Percentiles rank a stretch among this genome's conserved stretches.
These are phyloP conservation scores for Rhegmatorhina hoffmannsi DNA, from an alignment of 2,113 vertebrate genomes.

Conservation along the genomic window DNA sequence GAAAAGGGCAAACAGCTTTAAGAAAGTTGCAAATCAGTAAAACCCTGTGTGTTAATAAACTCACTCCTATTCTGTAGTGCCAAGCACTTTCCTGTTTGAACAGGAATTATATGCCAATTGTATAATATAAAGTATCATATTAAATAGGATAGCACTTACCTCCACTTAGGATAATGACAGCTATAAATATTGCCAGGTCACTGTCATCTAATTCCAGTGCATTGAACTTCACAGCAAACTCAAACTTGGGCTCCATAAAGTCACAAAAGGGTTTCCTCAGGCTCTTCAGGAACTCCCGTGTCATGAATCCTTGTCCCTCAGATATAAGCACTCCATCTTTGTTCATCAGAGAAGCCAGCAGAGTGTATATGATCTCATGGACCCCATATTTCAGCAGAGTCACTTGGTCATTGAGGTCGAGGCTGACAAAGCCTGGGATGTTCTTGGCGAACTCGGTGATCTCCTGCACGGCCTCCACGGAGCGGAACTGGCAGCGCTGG, in stretches of 20 bases:
- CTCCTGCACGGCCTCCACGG: slow-evolving; percentile 93
- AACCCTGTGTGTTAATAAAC: not conserved
- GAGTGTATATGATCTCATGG: slow-evolving; percentile 95
- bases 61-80: not conserved
- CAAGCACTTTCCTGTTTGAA: not conserved
- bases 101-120: not conserved
- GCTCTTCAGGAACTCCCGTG: slow-evolving; percentile 96
- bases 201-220: slow-evolving; percentile 96
- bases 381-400: slow-evolving; percentile 97
- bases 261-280: slow-evolving; percentile 94
- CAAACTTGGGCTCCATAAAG: slow-evolving; percentile 99
- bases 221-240: slow-evolving; percentile 98
- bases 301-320: slow-evolving; percentile 98
- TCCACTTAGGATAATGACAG: slow-evolving; percentile 97
- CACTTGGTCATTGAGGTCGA: slow-evolving; percentile 98
- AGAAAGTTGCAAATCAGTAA: not conserved
- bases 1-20: not conserved
- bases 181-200: slow-evolving; percentile 97
- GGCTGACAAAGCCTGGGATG: slow-evolving; percentile 91
- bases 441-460: slow-evolving; percentile 98
- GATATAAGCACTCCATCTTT: slow-evolving; percentile 97
- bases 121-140: not conserved
- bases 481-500: slow-evolving; percentile 93
- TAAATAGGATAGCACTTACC: slow-evolving; percentile 76
- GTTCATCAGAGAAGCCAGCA: slow-evolving; percentile 97